These are phyloP conservation scores for Ascidia mentula DNA, from an alignment of 23 tunicate species.

Conservation along the genomic window DNA sequence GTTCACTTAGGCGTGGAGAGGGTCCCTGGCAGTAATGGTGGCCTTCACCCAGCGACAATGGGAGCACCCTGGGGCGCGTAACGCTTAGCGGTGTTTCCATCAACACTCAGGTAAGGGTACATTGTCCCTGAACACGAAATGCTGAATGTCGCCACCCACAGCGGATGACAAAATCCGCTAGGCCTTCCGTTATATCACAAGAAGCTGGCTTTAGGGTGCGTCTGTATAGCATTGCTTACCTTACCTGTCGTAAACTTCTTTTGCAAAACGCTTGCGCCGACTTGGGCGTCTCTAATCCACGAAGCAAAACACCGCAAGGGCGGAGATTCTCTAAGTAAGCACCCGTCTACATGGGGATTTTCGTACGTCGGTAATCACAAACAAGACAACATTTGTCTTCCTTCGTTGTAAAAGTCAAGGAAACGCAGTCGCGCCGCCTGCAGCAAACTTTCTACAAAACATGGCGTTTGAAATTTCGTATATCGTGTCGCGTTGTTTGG, in stretches of 20 bases:
- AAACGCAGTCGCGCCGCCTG: too few relatives aligned
- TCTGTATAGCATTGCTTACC: neutral
- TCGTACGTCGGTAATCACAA: neutral
- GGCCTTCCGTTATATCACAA: neutral
- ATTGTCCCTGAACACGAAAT: neutral
- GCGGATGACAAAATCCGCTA: neutral
- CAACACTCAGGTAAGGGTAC: neutral
- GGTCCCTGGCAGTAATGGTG: neutral
- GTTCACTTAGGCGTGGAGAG: slow-evolving; percentile 5
- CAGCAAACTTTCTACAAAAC: too few relatives aligned
- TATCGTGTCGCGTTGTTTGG: too few relatives aligned
- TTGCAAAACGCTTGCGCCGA: too few relatives aligned
- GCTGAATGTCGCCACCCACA: slow-evolving; percentile 5
- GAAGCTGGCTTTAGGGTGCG: neutral
- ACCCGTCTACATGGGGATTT: neutral
- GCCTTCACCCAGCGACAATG: neutral
- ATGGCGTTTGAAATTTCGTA: too few relatives aligned
- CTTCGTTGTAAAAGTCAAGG: too few relatives aligned
- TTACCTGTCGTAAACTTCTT: neutral
- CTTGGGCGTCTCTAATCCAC: neutral
- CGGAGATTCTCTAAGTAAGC: neutral
- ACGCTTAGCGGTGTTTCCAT: neutral
- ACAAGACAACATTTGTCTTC: too few relatives aligned
- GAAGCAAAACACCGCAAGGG: neutral
- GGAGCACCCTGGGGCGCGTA: neutral